Conservation (phyloP, 2,888 invertebrate genomes). For the Agonopterix alstromeriana region DNA sequence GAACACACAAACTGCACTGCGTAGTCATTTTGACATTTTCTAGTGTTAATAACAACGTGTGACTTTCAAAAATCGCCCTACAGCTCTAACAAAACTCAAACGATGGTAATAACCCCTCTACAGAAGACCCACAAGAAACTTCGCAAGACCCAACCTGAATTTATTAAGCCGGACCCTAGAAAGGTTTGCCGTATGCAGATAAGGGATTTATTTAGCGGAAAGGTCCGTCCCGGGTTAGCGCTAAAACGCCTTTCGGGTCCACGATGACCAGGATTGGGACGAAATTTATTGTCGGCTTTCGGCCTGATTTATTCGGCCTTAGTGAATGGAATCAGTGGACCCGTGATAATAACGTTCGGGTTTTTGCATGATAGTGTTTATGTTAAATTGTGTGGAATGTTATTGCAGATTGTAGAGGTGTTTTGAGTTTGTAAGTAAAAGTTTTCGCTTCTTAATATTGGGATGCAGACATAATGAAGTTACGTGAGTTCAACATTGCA, state of each 20-base stretch:
- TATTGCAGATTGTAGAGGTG: background rate
- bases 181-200: constrained; percentile 78
- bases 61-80: no score
- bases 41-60: no score
- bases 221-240: constrained; percentile 73
- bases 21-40: no score
- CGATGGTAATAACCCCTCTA: constrained; percentile 32
- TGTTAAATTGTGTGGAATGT: constrained; percentile 1
- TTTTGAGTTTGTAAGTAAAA: background rate
- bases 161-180: constrained; percentile 76
- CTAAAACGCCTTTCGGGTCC: constrained; percentile 67
- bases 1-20: no score
- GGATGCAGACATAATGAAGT: no score
- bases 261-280: constrained; percentile 72
- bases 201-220: constrained; percentile 78
- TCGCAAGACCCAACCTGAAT: constrained; percentile 73
- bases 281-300: constrained; percentile 71
- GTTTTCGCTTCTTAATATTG: background rate
- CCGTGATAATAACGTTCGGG: constrained; percentile 7
- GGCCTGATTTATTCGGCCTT: constrained; percentile 66
- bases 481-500: no score
- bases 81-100: no score
- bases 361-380: constrained; percentile 9
- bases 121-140: constrained; percentile 44
- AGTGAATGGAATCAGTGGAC: constrained; percentile 9